A percentile compares a stretch with the other conserved stretches of the same genome.
phyloP scores from a whole-genome alignment of 2,797 vertebrate species.

The Gila robusta region DNA sequence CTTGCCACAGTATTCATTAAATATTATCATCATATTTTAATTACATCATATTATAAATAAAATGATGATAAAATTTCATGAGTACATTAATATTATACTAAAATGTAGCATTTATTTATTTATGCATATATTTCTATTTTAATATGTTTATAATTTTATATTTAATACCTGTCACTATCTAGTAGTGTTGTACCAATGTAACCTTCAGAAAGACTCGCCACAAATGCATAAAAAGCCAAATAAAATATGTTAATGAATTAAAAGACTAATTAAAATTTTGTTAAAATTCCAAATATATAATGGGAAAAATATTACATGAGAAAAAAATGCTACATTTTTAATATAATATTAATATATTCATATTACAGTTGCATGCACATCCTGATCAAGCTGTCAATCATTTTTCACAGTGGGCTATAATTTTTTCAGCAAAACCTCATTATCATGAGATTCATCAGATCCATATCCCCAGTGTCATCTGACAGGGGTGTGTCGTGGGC shows the following conservation, averaged over 20 bases:
- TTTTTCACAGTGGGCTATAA: not conserved
- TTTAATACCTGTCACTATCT: not conserved
- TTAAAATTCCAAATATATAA: not conserved
- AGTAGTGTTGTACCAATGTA: not conserved
- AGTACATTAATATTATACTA: no score
- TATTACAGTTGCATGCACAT: not conserved
- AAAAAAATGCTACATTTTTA: not conserved
- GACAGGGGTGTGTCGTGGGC: not conserved
- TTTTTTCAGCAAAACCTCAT: not conserved
- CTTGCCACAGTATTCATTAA: no score
- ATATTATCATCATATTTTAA: no score
- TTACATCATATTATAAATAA: no score
- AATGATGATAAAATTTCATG: no score
- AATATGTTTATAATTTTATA: no score
- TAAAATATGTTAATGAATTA: not conserved
- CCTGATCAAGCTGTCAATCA: not conserved
- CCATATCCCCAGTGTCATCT: not conserved
- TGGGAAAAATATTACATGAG: not conserved
- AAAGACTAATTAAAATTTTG: not conserved
- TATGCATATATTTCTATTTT: no score
- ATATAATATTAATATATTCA: not conserved
- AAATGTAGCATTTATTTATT: no score
- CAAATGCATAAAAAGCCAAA: not conserved
- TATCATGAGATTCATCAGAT: constrained; percentile 1
- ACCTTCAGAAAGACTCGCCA: not conserved